phyloP scores from a whole-genome alignment of 2,888 invertebrate species.

The Drosophila tanythrix region DNA sequence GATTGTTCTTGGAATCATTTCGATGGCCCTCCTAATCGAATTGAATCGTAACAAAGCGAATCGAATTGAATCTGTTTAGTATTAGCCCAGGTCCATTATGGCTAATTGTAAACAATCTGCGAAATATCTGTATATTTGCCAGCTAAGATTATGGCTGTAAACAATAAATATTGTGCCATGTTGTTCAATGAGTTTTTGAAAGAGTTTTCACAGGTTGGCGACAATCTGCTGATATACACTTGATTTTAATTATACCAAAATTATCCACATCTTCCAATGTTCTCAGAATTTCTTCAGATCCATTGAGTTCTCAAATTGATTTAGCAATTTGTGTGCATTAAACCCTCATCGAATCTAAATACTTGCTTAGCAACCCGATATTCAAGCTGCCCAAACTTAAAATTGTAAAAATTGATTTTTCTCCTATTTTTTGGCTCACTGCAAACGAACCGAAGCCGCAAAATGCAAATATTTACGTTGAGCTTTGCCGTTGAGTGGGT shows the following conservation, averaged over 20 bases:
- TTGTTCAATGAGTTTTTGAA: slow-evolving; percentile 49
- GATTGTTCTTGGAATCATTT: slow-evolving; percentile 27
- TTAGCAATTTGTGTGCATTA: not conserved
- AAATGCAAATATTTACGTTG: slow-evolving; percentile 66
- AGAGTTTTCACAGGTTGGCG: slow-evolving; percentile 60
- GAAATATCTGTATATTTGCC: slow-evolving; percentile 45
- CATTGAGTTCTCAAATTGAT: not conserved
- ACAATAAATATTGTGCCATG: slow-evolving; percentile 51
- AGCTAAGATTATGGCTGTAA: slow-evolving; percentile 52
- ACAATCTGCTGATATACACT: slow-evolving; percentile 45
- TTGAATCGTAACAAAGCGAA: slow-evolving; percentile 27
- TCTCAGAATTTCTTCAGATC: not conserved
- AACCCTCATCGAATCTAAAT: not conserved
- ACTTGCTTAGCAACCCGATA: slow-evolving; percentile 36
- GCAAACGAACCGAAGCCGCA: slow-evolving; percentile 33
- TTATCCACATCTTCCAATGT: not conserved
- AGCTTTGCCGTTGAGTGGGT: slow-evolving; percentile 44
- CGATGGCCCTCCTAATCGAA: slow-evolving; percentile 43
- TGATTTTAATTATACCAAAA: not conserved
- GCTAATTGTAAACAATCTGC: slow-evolving; percentile 49
- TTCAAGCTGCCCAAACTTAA: not conserved
- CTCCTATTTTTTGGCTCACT: slow-evolving; percentile 1
- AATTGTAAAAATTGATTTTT: slow-evolving; percentile 18
- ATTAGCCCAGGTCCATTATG: slow-evolving; percentile 58
- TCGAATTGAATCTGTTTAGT: slow-evolving; percentile 44